Evolutionary conservation across 2,888 invertebrate genomes (phyloP).

Genomic region (Aleiodes alternator): DNA sequence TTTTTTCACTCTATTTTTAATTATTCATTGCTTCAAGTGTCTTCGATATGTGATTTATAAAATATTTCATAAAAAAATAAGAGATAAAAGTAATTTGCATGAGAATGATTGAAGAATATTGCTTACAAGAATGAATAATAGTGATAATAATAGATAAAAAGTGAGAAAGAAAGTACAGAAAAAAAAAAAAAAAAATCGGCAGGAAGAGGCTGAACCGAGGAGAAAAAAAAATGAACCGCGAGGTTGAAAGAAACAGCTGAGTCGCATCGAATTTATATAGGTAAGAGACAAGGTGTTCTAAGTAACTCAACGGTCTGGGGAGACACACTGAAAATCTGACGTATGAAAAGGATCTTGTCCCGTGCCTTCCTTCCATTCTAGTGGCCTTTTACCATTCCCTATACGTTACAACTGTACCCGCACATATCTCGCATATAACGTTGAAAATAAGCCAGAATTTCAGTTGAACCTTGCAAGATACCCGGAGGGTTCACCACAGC

Average conservation of each 20-base stretch:
- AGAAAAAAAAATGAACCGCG: slow-evolving; percentile 41
- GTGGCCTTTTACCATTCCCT: slow-evolving; percentile 47
- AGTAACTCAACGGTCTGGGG: slow-evolving; percentile 53
- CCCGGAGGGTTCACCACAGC: slow-evolving; percentile 48
- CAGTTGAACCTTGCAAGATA: slow-evolving; percentile 61
- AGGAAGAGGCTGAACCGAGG: slow-evolving; percentile 32
- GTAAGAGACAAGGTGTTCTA: slow-evolving; percentile 65
- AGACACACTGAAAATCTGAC: slow-evolving; percentile 55
- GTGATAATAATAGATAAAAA: too few relatives aligned
- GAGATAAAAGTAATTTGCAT: neutral
- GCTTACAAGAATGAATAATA: neutral
- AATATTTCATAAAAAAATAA: too few relatives aligned
- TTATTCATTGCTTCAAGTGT: too few relatives aligned
- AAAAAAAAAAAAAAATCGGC: slow-evolving; percentile 1
- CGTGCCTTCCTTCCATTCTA: slow-evolving; percentile 69
- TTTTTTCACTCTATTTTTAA: neutral
- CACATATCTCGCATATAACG: slow-evolving; percentile 23
- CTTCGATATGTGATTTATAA: too few relatives aligned
- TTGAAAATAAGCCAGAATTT: slow-evolving; percentile 60
- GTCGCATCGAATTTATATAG: slow-evolving; percentile 66
- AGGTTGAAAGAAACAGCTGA: slow-evolving; percentile 68
- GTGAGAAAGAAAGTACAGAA: neutral
- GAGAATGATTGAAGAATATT: neutral
- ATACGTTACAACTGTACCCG: slow-evolving; percentile 28
- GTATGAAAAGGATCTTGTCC: slow-evolving; percentile 70